phyloP scores from a whole-genome alignment of 2,888 invertebrate species.

The Prosopocoilus inquinatus region DNA sequence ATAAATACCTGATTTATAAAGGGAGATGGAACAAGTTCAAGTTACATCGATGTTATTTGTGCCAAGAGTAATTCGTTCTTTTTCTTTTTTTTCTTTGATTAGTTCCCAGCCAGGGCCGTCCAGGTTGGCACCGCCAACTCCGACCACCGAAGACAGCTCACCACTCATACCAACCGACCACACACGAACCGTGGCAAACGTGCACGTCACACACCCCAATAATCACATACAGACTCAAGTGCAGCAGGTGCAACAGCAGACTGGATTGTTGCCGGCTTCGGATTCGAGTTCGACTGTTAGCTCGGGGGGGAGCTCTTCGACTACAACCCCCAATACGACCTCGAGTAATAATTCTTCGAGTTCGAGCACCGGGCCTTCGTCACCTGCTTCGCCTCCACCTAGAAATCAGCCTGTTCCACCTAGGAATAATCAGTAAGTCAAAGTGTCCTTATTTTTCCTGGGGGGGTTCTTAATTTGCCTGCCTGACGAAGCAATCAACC shows the following conservation, averaged over 20 bases:
- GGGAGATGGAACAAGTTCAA: too few species aligned
- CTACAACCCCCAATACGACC: slow-evolving; percentile 69
- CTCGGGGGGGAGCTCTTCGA: slow-evolving; percentile 67
- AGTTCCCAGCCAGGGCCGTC: slow-evolving; percentile 63
- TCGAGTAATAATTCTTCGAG: slow-evolving; percentile 60
- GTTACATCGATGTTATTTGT: too few species aligned
- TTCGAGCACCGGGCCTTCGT: slow-evolving; percentile 71
- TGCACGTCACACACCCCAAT: slow-evolving; percentile 36
- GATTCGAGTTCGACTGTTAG: slow-evolving; percentile 71
- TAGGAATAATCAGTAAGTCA: slow-evolving; percentile 28
- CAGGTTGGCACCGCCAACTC: slow-evolving; percentile 70
- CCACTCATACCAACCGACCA: slow-evolving; percentile 62
- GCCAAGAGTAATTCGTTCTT: not conserved
- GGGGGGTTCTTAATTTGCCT: too few species aligned
- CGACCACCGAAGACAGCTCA: slow-evolving; percentile 62
- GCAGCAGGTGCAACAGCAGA: slow-evolving; percentile 45
- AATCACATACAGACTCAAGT: slow-evolving; percentile 41
- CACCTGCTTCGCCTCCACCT: slow-evolving; percentile 64
- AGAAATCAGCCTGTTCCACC: slow-evolving; percentile 36
- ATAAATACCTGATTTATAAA: not conserved
- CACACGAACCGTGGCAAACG: slow-evolving; percentile 47
- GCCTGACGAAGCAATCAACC: too few species aligned
- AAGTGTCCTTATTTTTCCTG: not conserved
- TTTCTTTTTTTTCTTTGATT: slow-evolving; percentile 20
- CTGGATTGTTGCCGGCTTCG: slow-evolving; percentile 55